Percentiles rank a stretch among this genome's conserved stretches.
These are phyloP conservation scores for Chaetophractus vellerosus DNA, from an alignment of 2,797 vertebrate species.

Conservation along the genomic window DNA sequence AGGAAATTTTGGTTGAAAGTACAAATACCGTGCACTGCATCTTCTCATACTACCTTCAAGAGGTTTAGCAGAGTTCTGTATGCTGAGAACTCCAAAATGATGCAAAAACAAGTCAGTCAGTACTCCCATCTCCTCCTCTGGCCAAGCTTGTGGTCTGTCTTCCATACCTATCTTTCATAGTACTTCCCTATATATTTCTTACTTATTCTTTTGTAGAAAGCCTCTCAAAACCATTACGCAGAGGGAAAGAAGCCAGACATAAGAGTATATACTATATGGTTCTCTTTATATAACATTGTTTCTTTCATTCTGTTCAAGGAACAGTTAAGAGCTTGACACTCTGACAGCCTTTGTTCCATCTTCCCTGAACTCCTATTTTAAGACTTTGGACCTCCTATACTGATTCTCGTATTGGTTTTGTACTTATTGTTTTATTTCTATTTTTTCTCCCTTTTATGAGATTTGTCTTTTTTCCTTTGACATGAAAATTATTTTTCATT, in stretches of 20 bases:
- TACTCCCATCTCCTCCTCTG: fast-evolving
- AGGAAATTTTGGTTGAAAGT: neutral
- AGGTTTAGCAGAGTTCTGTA: neutral
- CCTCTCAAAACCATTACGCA: neutral
- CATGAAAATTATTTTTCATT: neutral
- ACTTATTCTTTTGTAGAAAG: neutral
- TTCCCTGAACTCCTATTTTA: neutral
- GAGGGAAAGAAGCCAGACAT: neutral
- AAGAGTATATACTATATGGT: no score
- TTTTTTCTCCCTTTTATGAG: neutral
- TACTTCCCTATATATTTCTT: no score
- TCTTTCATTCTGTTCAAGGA: no score
- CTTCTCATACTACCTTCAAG: no score
- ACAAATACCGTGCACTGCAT: no score
- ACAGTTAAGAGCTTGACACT: neutral
- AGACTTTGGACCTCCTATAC: neutral
- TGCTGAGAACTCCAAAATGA: fast-evolving
- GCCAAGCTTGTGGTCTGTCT: neutral
- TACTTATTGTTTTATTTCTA: neutral
- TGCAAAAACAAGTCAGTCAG: neutral
- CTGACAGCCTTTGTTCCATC: neutral
- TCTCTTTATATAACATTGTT: neutral
- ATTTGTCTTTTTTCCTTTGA: neutral
- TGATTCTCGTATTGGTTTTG: neutral
- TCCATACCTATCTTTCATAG: neutral